A percentile compares a stretch with the other conserved stretches of the same genome.
phyloP scores from a whole-genome alignment of 92 coral and sea anemone genomes.

The Galaxea fascicularis region DNA sequence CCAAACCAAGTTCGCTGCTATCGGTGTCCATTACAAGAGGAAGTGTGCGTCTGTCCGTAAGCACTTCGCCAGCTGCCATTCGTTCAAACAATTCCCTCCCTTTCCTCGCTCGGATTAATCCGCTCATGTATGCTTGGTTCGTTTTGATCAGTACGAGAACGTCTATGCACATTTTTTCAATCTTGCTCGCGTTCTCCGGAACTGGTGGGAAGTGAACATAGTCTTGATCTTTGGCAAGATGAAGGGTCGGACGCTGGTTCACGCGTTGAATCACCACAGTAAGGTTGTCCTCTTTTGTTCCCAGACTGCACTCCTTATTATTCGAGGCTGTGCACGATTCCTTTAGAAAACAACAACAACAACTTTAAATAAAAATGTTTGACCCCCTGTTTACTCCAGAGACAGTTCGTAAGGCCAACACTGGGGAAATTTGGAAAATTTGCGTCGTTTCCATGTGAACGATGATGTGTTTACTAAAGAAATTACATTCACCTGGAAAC shows the following conservation, averaged over 20 bases:
- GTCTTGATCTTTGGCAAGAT: neutral
- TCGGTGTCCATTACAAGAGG: conserved; percentile 19
- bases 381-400: no score
- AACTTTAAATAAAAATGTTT: neutral
- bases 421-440: no score
- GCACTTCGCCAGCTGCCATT: neutral
- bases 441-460: no score
- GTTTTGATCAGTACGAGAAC: conserved; percentile 4
- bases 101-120: neutral
- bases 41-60: neutral
- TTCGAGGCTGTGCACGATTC: neutral
- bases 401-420: no score
- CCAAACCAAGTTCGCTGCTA: conserved; percentile 12
- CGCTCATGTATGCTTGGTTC: neutral
- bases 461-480: no score
- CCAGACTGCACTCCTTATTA: neutral
- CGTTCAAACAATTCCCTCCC: neutral
- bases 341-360: neutral
- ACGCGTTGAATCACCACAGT: neutral
- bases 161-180: neutral
- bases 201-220: conserved; percentile 7
- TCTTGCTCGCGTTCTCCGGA: conserved; percentile 20
- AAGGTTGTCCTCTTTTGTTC: conserved; percentile 5
- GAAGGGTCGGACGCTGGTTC: conserved; percentile 21
- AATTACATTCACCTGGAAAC: no score